These are phyloP conservation scores for Harlomillsia oculata DNA, from an alignment of 1,140 invertebrate genomes.

Conservation along the genomic window DNA sequence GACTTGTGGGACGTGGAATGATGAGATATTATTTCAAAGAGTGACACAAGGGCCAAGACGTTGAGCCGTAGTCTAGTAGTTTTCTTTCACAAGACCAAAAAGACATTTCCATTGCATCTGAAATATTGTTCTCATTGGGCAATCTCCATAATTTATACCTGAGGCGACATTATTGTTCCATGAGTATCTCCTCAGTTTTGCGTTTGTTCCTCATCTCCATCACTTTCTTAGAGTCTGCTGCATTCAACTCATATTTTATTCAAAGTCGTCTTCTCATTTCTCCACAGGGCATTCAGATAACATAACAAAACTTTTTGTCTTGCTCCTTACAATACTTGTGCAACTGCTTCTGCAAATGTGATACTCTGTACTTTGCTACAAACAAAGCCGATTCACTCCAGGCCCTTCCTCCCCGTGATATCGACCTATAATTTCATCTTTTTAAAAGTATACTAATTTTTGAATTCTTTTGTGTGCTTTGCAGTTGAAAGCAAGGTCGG, in stretches of 20 bases:
- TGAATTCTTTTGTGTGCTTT: slow-evolving; percentile 22
- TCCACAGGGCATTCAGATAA: too few species aligned
- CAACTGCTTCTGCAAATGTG: background rate
- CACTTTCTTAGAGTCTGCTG: too few species aligned
- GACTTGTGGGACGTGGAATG: too few species aligned
- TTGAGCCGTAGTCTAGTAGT: too few species aligned
- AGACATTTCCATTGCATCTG: slow-evolving; percentile 3
- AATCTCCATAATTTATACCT: slow-evolving; percentile 16
- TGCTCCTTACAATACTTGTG: slow-evolving; percentile 1
- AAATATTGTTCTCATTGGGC: slow-evolving; percentile 13
- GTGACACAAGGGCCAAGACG: too few species aligned
- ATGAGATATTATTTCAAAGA: too few species aligned
- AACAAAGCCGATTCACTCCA: background rate
- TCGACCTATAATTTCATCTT: background rate
- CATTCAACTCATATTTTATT: too few species aligned
- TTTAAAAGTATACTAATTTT: background rate
- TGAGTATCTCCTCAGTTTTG: too few species aligned
- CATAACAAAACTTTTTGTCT: slow-evolving; percentile 7
- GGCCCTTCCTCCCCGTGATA: background rate
- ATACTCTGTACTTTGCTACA: background rate
- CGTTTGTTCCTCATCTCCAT: too few species aligned
- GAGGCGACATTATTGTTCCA: slow-evolving; percentile 6
- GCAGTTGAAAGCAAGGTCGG: slow-evolving; percentile 33
- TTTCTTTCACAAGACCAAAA: background rate
- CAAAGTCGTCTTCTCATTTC: too few species aligned